These are phyloP conservation scores for Paradoxurus hermaphroditus DNA, from an alignment of 2,113 vertebrate genomes.

Conservation along the genomic window DNA sequence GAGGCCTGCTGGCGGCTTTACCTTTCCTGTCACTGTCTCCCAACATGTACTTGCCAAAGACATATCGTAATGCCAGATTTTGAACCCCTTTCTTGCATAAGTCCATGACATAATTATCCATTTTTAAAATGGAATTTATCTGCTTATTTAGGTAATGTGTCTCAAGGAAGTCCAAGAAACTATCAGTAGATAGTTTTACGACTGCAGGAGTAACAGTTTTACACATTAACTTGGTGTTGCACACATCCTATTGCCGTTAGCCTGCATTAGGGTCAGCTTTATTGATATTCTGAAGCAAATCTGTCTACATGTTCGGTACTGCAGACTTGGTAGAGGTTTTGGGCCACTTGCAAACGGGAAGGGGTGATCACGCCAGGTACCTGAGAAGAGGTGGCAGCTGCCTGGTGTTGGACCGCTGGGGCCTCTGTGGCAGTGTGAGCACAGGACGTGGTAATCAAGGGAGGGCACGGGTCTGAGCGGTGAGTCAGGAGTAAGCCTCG, in stretches of 20 bases:
- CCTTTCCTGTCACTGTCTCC: background rate
- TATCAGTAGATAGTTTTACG: background rate
- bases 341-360: background rate
- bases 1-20: background rate
- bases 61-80: background rate
- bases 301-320: background rate
- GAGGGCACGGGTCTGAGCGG: fast-evolving
- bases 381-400: background rate
- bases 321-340: background rate
- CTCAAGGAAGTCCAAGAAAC: background rate
- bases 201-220: background rate
- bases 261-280: background rate
- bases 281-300: background rate
- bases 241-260: too few relatives aligned
- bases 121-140: background rate
- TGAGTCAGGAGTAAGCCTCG: background rate
- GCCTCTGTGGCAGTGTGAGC: background rate
- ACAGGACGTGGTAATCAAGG: background rate
- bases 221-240: background rate
- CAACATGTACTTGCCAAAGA: background rate
- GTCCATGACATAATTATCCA: background rate
- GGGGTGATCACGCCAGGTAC: background rate
- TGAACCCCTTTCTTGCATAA: background rate
- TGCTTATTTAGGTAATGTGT: background rate
- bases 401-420: background rate